Percentiles rank a stretch among this genome's conserved stretches.
These are phyloP conservation scores for Tokudaia tokunoshimensis DNA, from an alignment of 2,797 vertebrate genomes.

Conservation along the genomic window DNA sequence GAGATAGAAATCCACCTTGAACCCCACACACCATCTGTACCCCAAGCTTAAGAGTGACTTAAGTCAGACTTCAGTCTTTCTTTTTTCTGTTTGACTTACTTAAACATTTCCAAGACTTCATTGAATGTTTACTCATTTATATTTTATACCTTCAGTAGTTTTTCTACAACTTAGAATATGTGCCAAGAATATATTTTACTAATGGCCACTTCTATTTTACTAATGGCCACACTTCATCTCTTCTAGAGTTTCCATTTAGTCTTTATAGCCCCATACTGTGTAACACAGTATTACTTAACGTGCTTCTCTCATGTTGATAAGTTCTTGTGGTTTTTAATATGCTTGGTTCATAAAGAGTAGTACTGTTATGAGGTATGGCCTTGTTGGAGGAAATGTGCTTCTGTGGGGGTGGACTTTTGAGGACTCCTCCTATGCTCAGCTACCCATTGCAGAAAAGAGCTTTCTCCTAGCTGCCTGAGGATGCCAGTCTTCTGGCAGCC, in stretches of 20 bases:
- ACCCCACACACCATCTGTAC: no score
- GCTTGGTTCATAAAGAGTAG: no score
- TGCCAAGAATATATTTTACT: neutral
- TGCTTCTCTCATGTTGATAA: neutral
- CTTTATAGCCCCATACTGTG: neutral
- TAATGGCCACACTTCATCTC: neutral
- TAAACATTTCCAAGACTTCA: neutral
- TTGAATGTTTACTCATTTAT: neutral
- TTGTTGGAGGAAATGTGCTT: no score
- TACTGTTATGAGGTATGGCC: no score
- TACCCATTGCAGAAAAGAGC: neutral
- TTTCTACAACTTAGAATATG: neutral
- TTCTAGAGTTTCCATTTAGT: neutral
- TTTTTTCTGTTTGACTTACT: neutral
- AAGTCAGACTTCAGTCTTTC: neutral
- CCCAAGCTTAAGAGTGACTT: neutral
- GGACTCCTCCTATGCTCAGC: neutral
- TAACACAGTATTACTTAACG: neutral
- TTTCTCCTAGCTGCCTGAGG: neutral
- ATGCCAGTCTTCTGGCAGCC: neutral
- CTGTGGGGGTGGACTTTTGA: no score
- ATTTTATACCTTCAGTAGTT: neutral
- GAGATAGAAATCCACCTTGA: fast-evolving
- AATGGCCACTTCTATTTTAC: neutral
- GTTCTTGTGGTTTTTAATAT: neutral